These are phyloP conservation scores for Parnassius glacialis DNA, from an alignment of 2,888 invertebrate genomes.

Conservation along the genomic window DNA sequence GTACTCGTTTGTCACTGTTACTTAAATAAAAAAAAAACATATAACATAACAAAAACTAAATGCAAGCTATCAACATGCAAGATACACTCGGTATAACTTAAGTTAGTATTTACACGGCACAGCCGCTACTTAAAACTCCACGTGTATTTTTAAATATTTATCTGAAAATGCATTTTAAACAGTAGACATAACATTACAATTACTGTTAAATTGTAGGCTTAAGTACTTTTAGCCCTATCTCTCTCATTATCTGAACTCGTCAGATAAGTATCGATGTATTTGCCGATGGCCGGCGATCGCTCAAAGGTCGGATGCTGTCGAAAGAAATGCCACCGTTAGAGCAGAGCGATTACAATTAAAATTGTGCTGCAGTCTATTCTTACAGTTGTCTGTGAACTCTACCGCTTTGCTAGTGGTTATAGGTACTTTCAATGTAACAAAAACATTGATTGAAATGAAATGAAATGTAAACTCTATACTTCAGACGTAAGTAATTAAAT, in stretches of 20 bases:
- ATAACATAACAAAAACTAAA: too few relatives aligned
- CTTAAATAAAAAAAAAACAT: too few relatives aligned
- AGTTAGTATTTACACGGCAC: too few relatives aligned
- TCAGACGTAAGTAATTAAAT: too few relatives aligned
- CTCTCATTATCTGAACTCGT: background rate
- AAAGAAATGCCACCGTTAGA: conserved; percentile 40
- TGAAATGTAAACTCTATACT: too few relatives aligned
- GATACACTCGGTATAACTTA: too few relatives aligned
- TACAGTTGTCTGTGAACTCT: background rate
- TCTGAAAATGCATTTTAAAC: too few relatives aligned
- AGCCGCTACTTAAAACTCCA: too few relatives aligned
- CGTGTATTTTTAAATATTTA: too few relatives aligned
- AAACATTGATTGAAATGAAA: too few relatives aligned
- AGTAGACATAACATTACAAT: background rate
- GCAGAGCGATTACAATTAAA: conserved; percentile 29
- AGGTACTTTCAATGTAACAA: background rate
- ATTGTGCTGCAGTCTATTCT: conserved; percentile 10
- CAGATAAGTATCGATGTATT: conserved; percentile 40
- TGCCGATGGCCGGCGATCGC: conserved; percentile 40
- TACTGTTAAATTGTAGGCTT: background rate
- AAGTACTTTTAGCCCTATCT: conserved; percentile 2
- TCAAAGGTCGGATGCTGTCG: conserved; percentile 39
- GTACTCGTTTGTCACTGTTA: too few relatives aligned
- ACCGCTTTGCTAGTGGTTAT: background rate
- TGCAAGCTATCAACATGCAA: too few relatives aligned